These are phyloP conservation scores for Pseudanteris insignis DNA, from an alignment of 2,888 invertebrate genomes.

Conservation along the genomic window DNA sequence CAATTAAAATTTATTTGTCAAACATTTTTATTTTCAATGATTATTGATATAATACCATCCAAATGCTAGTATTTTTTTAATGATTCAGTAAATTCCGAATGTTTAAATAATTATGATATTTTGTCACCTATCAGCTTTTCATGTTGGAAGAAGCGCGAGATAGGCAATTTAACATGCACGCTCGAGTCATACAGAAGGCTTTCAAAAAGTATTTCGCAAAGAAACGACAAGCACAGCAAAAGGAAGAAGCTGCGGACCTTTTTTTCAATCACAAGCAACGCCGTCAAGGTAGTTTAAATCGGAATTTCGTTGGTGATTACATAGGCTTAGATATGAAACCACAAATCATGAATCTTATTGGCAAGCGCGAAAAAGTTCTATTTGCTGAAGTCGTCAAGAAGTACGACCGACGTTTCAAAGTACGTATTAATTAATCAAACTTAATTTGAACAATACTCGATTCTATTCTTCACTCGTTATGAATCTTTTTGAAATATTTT, in stretches of 20 bases:
- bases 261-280: constrained; percentile 72
- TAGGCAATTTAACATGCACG: constrained; percentile 73
- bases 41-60: too few relatives aligned
- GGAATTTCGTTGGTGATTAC: constrained; percentile 76
- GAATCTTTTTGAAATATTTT: too few relatives aligned
- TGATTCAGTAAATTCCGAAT: too few relatives aligned
- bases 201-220: constrained; percentile 73
- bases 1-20: too few relatives aligned
- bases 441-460: too few relatives aligned
- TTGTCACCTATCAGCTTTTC: constrained; percentile 68
- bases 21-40: too few relatives aligned
- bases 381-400: constrained; percentile 74
- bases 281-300: constrained; percentile 71
- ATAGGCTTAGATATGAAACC: constrained; percentile 74
- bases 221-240: constrained; percentile 70
- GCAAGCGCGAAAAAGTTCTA: constrained; percentile 73
- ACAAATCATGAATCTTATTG: constrained; percentile 69
- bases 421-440: too few relatives aligned
- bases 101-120: too few relatives aligned
- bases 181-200: constrained; percentile 74
- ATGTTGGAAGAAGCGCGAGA: constrained; percentile 75
- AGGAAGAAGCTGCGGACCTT: constrained; percentile 69
- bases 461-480: too few relatives aligned
- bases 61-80: too few relatives aligned
- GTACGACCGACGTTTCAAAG: constrained; percentile 75